Base-by-base conservation (phyloP, 2,888 invertebrate genomes). In the Hirtodrosophila alboralis region DNA sequence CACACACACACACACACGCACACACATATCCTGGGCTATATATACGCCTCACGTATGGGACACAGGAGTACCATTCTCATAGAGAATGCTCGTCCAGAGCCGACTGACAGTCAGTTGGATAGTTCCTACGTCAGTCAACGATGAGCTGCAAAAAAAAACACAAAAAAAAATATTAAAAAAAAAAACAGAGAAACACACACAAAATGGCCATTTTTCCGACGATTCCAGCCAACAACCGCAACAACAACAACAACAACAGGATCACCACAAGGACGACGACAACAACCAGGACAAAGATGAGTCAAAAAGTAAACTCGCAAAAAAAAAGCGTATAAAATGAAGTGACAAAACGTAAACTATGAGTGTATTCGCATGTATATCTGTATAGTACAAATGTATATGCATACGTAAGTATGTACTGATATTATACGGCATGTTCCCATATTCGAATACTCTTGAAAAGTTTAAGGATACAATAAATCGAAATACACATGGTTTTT, bases 321-420 rank as follows among this genome's bases (percentile, higher is more conserved):
- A 14, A 37, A 53, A 45, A 49, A 60, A 79, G 34, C 67, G 66
- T 40, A 84, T 70, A 84, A 84, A 80, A 80, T 84, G 85, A 80
- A 84, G 85, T 80, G 85, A 83, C 57, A 78, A 81, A 79, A 81
- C 68, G 81, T 81, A 84, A 80, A 80, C 79, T 84, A 81, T 68
- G 71, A 73, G 43, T 63, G 51, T 51, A 57, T 31, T 44, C 40
- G 66, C 43, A 40, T 58, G 43, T 60, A 23, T 49, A 34, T 31
- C n/a, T n/a, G n/a, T n/a, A n/a, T n/a, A n/a, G n/a, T 31, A 47
- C 40, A 68, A 45, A 40, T 58, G 43, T 60, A 23, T 49, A 34
- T 31, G n/a, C 41, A 14, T 53, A 43, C 36, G 23, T 33, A 21
- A 18, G 18, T 23, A 23, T 23, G 8, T 23, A 5, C 23, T 7